Evolutionary conservation across 1,140 invertebrate genomes (phyloP).

Genomic region (Trinorchestia longiramus): DNA sequence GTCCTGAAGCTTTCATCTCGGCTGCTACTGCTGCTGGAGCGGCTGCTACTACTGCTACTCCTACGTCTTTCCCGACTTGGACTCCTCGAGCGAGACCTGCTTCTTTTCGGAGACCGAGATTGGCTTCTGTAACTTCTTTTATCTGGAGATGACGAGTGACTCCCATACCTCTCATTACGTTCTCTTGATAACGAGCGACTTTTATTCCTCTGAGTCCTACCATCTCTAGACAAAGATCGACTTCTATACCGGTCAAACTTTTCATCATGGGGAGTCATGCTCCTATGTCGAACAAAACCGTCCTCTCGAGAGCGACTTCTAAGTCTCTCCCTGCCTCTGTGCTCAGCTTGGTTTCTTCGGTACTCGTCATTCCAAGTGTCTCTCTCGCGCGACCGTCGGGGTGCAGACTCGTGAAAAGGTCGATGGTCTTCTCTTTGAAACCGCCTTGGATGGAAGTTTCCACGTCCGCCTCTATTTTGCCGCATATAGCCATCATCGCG

Average conservation of each 20-base stretch:
- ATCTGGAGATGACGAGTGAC: not conserved
- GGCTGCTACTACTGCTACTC: not conserved
- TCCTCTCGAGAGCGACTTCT: constrained; percentile 7
- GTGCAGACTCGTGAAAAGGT: not conserved
- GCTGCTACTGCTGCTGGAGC: not conserved
- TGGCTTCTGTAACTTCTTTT: not conserved
- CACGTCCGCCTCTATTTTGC: not conserved
- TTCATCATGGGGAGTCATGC: not conserved
- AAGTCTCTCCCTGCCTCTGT: not conserved
- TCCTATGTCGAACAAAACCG: not conserved
- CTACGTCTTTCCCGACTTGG: not conserved
- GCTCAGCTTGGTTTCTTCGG: not conserved
- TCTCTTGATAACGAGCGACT: not conserved
- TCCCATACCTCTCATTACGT: not conserved
- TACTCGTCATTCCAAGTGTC: not conserved
- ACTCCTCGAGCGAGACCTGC: not conserved
- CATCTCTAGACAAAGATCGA: not conserved
- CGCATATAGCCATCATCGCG: not conserved
- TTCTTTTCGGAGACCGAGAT: not conserved
- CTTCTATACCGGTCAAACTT: constrained; percentile 1
- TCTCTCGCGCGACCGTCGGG: not conserved
- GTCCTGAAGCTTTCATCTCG: not conserved
- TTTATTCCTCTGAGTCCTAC: not conserved
- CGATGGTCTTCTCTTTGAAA: constrained; percentile 18
- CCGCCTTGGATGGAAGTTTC: not conserved